These are phyloP conservation scores for Mesembrinibis cayennensis DNA, from an alignment of 2,113 vertebrate species.

Conservation along the genomic window DNA sequence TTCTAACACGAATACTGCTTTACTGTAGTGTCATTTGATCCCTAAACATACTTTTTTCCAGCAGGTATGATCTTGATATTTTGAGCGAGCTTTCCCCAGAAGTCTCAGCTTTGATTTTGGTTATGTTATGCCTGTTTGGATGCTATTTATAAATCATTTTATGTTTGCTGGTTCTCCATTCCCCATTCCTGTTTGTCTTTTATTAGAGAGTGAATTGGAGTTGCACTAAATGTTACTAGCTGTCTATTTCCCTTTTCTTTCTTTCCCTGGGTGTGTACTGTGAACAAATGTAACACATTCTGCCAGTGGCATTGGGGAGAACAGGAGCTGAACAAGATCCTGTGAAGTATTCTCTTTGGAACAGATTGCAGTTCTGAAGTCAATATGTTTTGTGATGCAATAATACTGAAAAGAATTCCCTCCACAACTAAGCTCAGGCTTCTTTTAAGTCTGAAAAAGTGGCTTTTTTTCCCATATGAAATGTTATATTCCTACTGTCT, in stretches of 20 bases:
- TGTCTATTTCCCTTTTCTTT: background rate
- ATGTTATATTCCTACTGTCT: background rate
- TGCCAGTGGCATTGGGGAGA: background rate
- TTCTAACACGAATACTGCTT: background rate
- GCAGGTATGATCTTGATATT: background rate
- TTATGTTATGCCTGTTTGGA: background rate
- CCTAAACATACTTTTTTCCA: background rate
- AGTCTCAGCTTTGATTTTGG: background rate
- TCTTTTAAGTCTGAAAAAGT: background rate
- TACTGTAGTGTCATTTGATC: background rate
- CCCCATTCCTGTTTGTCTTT: background rate
- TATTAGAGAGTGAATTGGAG: background rate
- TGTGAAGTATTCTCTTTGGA: conserved; percentile 12
- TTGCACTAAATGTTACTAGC: background rate
- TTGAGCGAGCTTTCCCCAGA: background rate
- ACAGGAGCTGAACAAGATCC: background rate
- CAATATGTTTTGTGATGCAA: conserved; percentile 13
- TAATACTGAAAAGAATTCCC: conserved; percentile 10
- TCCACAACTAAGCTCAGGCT: background rate
- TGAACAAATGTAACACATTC: background rate
- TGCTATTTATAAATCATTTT: background rate
- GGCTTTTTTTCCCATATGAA: background rate
- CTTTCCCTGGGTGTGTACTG: background rate
- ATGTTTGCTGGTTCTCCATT: background rate
- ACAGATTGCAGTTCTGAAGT: background rate